These are phyloP conservation scores for Leptinotarsa texana DNA, from an alignment of 1,140 invertebrate genomes.

Conservation along the genomic window DNA sequence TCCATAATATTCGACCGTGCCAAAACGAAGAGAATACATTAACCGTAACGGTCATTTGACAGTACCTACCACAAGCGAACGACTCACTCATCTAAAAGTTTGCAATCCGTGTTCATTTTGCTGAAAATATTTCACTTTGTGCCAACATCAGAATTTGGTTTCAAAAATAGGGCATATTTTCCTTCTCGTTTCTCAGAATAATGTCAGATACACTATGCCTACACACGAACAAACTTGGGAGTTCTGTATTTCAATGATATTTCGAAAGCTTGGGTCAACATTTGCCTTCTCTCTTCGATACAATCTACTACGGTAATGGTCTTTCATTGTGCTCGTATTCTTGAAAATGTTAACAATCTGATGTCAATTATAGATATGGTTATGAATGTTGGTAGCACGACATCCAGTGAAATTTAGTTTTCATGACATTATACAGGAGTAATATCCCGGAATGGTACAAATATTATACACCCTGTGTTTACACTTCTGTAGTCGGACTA, in stretches of 20 bases:
- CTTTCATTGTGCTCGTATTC: slow-evolving; percentile 28
- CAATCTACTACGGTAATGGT: slow-evolving; percentile 29
- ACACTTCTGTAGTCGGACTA: no score
- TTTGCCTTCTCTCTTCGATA: slow-evolving; percentile 19
- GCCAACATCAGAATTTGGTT: no score
- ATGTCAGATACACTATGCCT: background rate
- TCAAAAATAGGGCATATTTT: background rate
- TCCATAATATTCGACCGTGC: no score
- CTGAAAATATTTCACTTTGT: no score
- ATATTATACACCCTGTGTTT: background rate
- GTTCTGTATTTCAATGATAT: background rate
- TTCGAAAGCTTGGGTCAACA: slow-evolving; percentile 10
- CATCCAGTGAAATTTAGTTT: background rate
- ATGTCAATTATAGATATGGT: slow-evolving; percentile 34
- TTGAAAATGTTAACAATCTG: slow-evolving; percentile 27
- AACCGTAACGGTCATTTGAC: no score
- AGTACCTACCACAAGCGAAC: no score
- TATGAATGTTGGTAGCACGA: background rate
- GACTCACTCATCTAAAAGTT: no score
- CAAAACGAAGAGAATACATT: no score
- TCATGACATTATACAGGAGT: background rate
- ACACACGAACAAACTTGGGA: background rate
- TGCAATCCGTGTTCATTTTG: no score
- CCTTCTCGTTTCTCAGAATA: background rate
- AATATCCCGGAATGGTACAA: slow-evolving; percentile 4